Evolutionary conservation across 2,888 invertebrate species (phyloP), one percentile per base, ranked within the genome.

Genomic region (Acronicta psi): DNA sequence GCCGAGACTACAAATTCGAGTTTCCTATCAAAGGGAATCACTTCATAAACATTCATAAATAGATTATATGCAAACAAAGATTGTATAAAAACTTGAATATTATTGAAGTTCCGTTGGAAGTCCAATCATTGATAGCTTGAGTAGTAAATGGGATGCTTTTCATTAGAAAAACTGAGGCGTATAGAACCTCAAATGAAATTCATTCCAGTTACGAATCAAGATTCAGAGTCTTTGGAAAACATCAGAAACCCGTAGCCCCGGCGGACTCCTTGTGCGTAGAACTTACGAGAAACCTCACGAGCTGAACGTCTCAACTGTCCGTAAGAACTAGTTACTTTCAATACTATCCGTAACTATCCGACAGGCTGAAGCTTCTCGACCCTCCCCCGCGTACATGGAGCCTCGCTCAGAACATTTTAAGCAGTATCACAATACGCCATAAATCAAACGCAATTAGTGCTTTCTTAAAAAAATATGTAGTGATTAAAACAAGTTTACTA

Each of bases 401-500:
- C 36, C 55, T 47, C 53, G 34, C 53, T 62, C 69, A 42, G 40
- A 59, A 57, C 49, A 47, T 47, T 49, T 54, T 52, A 54, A 56
- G 67, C 58, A 74, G 81, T 81, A 84, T 76, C 87, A 83, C 86
- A 83, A 84, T 73, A 80, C 81, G 69, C 75, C 71, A 75, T 55
- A 62, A 68, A 68, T 68, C 57, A 69, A 76, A 74, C 76, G 75
- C 76, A 68, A 82, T 83, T 84, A 84, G 85, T 82, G 87, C 89
- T 89, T 88, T 83, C 88, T 87, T 89, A 88, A 88, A 92, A 90
- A 91, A 91, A 89, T 88, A 75, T 76, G 75, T 75, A 91, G 91
- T 85, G 89, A 86, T 91, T 89, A 88, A 92, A 89, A 89, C 90
- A 91, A 91, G 90, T 91, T 89, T 81, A 87, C 85, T 75, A 74